Percentiles rank a stretch among this genome's conserved stretches.
Conservation (phyloP, 2,888 invertebrate genomes). For the Athetis lepigone region DNA sequence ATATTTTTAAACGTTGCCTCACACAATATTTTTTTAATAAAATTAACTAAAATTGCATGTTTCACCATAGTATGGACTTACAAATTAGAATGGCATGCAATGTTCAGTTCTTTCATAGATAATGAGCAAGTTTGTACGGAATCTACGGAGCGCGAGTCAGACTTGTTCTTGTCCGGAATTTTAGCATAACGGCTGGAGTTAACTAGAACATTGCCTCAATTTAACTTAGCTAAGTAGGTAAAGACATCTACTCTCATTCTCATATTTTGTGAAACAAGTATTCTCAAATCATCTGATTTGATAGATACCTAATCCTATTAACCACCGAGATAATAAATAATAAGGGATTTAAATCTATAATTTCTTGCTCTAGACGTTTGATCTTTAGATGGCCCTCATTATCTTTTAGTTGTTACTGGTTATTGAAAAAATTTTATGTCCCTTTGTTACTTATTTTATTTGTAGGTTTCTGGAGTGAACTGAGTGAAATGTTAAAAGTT, state of each 20-base stretch:
- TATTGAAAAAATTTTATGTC: slow-evolving; percentile 23
- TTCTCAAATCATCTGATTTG: not conserved
- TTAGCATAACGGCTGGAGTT: too few relatives aligned
- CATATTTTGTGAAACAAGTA: not conserved
- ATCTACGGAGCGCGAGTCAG: too few relatives aligned
- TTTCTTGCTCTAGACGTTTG: slow-evolving; percentile 33
- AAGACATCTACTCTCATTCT: not conserved
- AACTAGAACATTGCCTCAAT: too few relatives aligned
- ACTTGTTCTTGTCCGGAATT: too few relatives aligned
- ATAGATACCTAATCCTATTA: not conserved
- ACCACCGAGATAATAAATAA: slow-evolving; percentile 5
- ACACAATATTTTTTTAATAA: too few relatives aligned
- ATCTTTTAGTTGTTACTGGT: slow-evolving; percentile 33
- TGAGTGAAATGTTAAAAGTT: not conserved
- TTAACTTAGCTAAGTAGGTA: too few relatives aligned
- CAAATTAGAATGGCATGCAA: too few relatives aligned
- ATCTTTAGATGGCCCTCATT: slow-evolving; percentile 50
- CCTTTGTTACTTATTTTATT: slow-evolving; percentile 10
- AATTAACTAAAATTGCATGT: too few relatives aligned
- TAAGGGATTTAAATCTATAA: slow-evolving; percentile 17
- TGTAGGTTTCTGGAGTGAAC: slow-evolving; percentile 16
- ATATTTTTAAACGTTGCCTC: too few relatives aligned
- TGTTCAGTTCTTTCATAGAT: too few relatives aligned
- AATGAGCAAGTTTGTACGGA: too few relatives aligned
- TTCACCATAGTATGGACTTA: too few relatives aligned